Evolutionary conservation across 1,140 invertebrate species (phyloP), one percentile per base, ranked within the genome.

Genomic region (Macrobrachium nipponense): DNA sequence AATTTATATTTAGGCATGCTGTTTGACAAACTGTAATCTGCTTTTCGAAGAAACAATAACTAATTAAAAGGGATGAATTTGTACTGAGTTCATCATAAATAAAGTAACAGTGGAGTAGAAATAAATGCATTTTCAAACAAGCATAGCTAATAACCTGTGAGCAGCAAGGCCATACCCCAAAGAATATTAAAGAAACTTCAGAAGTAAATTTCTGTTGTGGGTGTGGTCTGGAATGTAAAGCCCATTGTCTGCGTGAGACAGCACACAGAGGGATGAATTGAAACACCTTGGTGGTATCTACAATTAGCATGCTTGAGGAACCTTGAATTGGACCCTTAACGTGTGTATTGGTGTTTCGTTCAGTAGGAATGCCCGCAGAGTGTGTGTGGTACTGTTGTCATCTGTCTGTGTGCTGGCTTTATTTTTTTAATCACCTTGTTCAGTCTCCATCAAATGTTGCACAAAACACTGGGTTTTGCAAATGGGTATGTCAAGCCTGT

Each of bases 171-270:
- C 64, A 58, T 64, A 62, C 59, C 77, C 27, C 27, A 80, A 23
- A 44, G 23, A 79, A 62, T 64, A 20, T 64, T 80, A 64, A 43
- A 43, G 60, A 23, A 36, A 36, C 27, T 36, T 36, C 27, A 36
- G n/a, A 36, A 36, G 27, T 36, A 4, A 36, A 36, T 44, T 36
- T 36, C 77, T 18, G 15, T 64, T 43, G 61, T 61, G 20, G 75
- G 77, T 80, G 61, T 80, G 77, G 77, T 36, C 77, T 58, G 44
- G 18, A 61, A 23, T 44, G 18, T 44, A 61, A 80, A 80, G 77
- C 77, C 77, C 77, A 80, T 80, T 66, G 23, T 80, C 44, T 64
- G 77, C 51, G 64, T 80, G 60, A 80, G 61, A 80, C 62, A 80
- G 77, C 77, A 80, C 77, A 43, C 36, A n/a, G 36, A 36, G 62